Percentiles rank a stretch among this genome's conserved stretches.
phyloP scores from a whole-genome alignment of 2,888 invertebrate genomes.

The Mimachlamys varia region DNA sequence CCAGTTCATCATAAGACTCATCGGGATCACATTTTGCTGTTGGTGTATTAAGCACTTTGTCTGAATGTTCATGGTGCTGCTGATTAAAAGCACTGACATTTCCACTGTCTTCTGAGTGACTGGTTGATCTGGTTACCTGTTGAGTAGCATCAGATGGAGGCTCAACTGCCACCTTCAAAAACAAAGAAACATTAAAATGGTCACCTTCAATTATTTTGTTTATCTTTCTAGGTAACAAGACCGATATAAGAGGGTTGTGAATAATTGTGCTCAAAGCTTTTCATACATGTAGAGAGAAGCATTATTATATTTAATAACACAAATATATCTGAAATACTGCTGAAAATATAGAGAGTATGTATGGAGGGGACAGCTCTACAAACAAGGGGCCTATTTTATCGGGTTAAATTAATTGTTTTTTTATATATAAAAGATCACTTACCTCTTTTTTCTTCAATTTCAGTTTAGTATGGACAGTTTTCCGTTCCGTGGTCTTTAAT shows the following conservation, averaged over 20 bases:
- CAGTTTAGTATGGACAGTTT: conserved; percentile 58
- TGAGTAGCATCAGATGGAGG: neutral
- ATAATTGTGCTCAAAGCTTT: no score
- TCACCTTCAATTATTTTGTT: no score
- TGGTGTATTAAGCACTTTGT: conserved; percentile 19
- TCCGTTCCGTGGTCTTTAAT: conserved; percentile 46
- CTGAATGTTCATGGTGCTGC: neutral
- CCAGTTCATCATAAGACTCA: neutral
- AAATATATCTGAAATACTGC: no score
- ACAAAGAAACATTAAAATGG: neutral
- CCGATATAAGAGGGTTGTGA: no score
- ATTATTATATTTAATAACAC: no score
- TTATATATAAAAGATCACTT: neutral
- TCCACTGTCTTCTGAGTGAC: neutral
- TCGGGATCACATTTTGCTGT: neutral
- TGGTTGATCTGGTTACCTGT: neutral
- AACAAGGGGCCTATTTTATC: no score
- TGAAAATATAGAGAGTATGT: no score
- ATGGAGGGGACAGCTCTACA: no score
- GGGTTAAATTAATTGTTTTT: no score
- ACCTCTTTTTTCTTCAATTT: conserved; percentile 62
- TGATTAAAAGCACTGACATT: neutral
- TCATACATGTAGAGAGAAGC: no score
- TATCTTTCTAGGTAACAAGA: no score
- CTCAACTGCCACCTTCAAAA: neutral